Evolutionary conservation across 2,113 vertebrate genomes (phyloP).

Genomic region (Gracilinanus agilis): DNA sequence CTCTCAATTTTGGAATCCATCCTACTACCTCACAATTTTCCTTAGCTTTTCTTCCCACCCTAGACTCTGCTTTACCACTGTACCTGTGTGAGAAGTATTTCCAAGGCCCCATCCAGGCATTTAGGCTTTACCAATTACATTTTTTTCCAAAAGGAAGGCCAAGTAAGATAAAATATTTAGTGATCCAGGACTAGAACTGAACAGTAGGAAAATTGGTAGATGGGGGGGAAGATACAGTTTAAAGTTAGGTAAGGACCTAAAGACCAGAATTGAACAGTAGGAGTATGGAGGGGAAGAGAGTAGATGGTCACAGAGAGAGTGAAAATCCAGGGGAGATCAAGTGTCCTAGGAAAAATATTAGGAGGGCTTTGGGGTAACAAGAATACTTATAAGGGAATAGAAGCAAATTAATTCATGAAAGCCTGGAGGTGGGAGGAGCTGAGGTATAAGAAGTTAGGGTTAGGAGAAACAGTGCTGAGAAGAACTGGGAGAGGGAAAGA

Average conservation of each 20-base stretch:
- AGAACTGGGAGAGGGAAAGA: slow-evolving; percentile 25
- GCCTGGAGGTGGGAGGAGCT: not conserved
- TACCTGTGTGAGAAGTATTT: slow-evolving; percentile 25
- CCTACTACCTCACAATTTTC: slow-evolving; percentile 40
- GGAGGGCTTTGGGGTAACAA: not conserved
- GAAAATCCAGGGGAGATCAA: not conserved
- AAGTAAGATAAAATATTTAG: not conserved
- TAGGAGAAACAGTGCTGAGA: not conserved
- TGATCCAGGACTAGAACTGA: not conserved
- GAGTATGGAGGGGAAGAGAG: not conserved
- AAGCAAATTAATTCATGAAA: not conserved
- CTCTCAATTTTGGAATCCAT: slow-evolving; percentile 46
- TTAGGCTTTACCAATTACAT: slow-evolving; percentile 50
- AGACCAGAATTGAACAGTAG: not conserved
- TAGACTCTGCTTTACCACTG: slow-evolving; percentile 6
- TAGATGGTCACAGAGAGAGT: not conserved
- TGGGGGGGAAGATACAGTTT: not conserved
- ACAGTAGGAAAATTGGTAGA: no score
- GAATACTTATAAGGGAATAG: not conserved
- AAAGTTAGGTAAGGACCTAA: not conserved
- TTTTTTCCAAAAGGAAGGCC: not conserved
- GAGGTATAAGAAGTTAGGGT: not conserved
- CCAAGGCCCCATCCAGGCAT: slow-evolving; percentile 39
- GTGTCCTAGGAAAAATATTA: not conserved
- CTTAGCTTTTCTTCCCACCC: slow-evolving; percentile 23